Evolutionary conservation across 1,140 invertebrate species (phyloP), one percentile per base, ranked within the genome.

Genomic region (Leguminivora glycinivorella): DNA sequence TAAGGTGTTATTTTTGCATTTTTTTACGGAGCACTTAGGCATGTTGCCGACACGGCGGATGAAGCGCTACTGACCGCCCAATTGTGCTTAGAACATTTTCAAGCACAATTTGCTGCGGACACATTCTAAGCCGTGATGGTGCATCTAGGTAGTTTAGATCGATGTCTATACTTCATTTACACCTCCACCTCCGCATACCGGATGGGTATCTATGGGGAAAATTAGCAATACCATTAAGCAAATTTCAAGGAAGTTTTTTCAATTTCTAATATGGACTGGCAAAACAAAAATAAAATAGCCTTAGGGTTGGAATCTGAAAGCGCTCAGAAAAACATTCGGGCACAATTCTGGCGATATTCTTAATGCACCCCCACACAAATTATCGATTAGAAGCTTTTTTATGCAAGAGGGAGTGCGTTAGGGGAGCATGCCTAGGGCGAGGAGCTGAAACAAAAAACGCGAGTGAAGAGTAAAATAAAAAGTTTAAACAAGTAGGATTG

Each of bases 351-450:
- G 77, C 88, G 86, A 89, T 91, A 91, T 91, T 88, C 89, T 89
- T 91, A 91, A 91, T 91, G 89, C 89, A 90, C 89, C 88, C 88
- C 89, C 89, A 91, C 87, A 90, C 82, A 91, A 91, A 90, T 91
- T 91, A 91, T 91, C 89, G 89, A 91, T 91, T 91, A 91, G 88
- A 88, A 87, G 87, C 88, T 91, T 91, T 91, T 91, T 91, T 91
- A 91, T 91, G 89, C 89, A 91, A 90, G 89, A 90, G 89, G 87
- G 86, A 87, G 70, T 82, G 78, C 79, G 81, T 81, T 77, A 84
- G 87, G 89, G 84, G 82, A 75, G 72, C 70, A 70, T 70, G 74
- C 79, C 71, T 83, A 80, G 89, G 89, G 89, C 82, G 89, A 84
- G 83, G 81, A 83, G 88, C 82, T 90, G 89, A 91, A 91, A 91